Percentiles rank a stretch among this genome's conserved stretches.
phyloP scores from a whole-genome alignment of 2,888 invertebrate genomes.

The Rapana venosa region DNA sequence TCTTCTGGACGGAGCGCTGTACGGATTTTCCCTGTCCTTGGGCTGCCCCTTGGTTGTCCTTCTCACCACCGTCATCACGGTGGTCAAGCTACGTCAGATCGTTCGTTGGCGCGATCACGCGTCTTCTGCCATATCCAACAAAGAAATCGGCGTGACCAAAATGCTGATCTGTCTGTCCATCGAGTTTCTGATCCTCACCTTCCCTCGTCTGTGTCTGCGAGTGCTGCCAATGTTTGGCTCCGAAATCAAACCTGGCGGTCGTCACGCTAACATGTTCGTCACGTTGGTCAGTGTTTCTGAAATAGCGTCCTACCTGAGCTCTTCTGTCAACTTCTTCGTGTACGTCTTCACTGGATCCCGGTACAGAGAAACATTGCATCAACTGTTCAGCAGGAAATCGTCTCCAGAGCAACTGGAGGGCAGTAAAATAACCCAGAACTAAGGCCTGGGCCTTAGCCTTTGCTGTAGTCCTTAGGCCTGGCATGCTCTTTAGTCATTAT shows the following conservation, averaged over 20 bases:
- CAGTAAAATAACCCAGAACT: too few species aligned
- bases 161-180: slow-evolving; percentile 32
- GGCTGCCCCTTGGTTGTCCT: slow-evolving; percentile 21
- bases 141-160: slow-evolving; percentile 32
- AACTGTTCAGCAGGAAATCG: too few species aligned
- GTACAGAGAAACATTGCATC: too few species aligned
- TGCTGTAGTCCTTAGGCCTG: too few species aligned
- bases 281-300: not conserved
- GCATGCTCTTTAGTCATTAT: too few species aligned
- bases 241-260: not conserved
- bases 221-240: not conserved
- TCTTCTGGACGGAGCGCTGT: not conserved
- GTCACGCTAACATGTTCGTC: not conserved
- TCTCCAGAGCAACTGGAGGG: too few species aligned
- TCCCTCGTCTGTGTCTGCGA: not conserved
- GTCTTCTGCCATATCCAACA: slow-evolving; percentile 13
- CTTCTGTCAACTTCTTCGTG: not conserved
- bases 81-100: not conserved
- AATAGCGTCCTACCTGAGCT: not conserved
- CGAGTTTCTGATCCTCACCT: slow-evolving; percentile 28
- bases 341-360: too few species aligned
- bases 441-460: too few species aligned
- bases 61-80: slow-evolving; percentile 38
- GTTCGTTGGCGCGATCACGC: not conserved
- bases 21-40: not conserved